Evolutionary conservation across 2,113 vertebrate genomes (phyloP), one percentile per base, ranked within the genome.

Genomic region (Donacobius atricapilla): DNA sequence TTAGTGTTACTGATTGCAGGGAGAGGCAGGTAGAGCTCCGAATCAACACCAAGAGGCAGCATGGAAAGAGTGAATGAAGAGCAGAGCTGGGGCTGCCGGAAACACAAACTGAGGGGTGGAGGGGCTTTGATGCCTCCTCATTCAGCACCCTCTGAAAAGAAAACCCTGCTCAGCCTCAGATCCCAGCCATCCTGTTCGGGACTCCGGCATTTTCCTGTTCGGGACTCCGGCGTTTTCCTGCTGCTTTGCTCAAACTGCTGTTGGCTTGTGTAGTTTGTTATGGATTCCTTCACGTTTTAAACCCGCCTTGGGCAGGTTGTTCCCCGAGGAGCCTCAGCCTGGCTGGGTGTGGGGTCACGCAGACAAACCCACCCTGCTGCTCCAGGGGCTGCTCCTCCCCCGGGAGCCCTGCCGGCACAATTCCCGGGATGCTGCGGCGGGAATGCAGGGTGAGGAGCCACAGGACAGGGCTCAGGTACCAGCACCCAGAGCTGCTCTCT

Each of bases 171-270:
- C 33, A 42, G 35, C 50, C 91, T 37, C 2, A 13, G 2, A n/a
- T n/a, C n/a, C n/a, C n/a, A n/a, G n/a, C n/a, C n/a, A n/a, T n/a
- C n/a, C n/a, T n/a, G n/a, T n/a, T n/a, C n/a, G n/a, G n/a, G n/a
- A n/a, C n/a, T n/a, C n/a, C n/a, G n/a, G n/a, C n/a, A n/a, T n/a
- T n/a, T n/a, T n/a, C n/a, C n/a, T n/a, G n/a, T n/a, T n/a, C n/a
- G n/a, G n/a, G n/a, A n/a, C 0, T 0, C 27, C 80, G 47, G 37
- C 6, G 2, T 15, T 31, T 17, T 25, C 87, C 75, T 45, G 60
- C 44, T 54, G n/a, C n/a, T n/a, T 18, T 31, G 19, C 16, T 7
- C 76, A 22, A 24, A 2, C 58, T 11, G 10, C 3, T 56, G n/a
- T 14, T 51, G 22, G 22, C 14, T 8, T 31, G 6, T 12, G 69